Base-by-base conservation (phyloP, 2,888 invertebrate species). In the Eilema sororculum region DNA sequence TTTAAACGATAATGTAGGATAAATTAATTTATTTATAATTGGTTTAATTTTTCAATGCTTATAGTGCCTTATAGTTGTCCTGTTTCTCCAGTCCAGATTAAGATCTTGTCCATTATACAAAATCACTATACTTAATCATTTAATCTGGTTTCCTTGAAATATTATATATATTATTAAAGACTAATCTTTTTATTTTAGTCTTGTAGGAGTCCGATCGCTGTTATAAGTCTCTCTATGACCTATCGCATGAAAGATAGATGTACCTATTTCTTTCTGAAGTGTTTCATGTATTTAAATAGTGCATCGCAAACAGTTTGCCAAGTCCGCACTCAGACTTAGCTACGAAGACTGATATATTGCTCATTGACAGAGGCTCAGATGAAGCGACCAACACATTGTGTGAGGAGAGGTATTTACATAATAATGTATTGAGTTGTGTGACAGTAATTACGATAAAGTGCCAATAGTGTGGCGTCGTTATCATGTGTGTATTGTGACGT, bases 351-450 rank as follows among this genome's bases (percentile, higher is more conserved):
- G 37, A 66, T 37, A 66, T 58, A 66, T 58, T 25, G 25, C 8
- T 66, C 24, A 66, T 58, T 33, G 57, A 37, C 10, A 25, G 25
- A 37, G 58, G 24, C 12, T 58, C 65, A 16, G 30, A 66, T 66
- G 46, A 67, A 52, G 52, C 67, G 46, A 56, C 22, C 52, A 16
- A 25, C 22, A 20, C 20, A 58, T 66, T 66, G 58, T 65, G 37
- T 66, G 37, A 24, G 33, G 12, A 20, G 57, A 67, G 22, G 30
- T 30, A 60, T 60, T 67, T 56, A 56, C 30, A 60, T 52, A 67
- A 52, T 56, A 22, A 52, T 22, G 65, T 65, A 57, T 56, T 30
- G 30, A 22, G 33, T 52, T 61, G 46, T 33, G 41, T 20, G 37
- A 9, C 52, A 59, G 33, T 46, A 58, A 6, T 24, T 25, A 66